phyloP scores from a whole-genome alignment of 2,797 vertebrate genomes.

The Anableps anableps region DNA sequence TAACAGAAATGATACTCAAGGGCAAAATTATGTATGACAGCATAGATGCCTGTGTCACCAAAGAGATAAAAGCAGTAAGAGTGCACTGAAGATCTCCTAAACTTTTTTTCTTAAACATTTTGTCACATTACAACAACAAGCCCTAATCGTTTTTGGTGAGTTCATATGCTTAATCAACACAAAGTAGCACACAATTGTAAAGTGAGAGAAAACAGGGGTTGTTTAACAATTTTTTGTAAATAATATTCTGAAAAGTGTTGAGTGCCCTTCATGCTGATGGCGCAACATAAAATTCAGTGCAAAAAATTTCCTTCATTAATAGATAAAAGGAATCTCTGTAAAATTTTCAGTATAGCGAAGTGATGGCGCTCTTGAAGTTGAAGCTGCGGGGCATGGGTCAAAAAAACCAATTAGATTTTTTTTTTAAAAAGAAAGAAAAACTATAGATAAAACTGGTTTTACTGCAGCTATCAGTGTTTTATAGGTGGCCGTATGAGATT shows the following conservation, averaged over 20 bases:
- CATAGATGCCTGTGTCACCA: background rate
- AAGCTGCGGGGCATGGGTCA: background rate
- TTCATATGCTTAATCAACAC: background rate
- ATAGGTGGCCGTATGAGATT: no score
- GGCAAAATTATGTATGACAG: background rate
- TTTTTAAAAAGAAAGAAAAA: no score
- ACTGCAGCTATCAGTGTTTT: no score
- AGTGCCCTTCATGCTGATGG: background rate
- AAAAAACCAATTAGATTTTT: no score
- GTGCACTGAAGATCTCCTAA: background rate
- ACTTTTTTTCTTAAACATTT: background rate
- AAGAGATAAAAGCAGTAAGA: background rate
- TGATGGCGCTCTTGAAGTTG: background rate
- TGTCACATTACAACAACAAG: background rate
- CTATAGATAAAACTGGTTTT: no score
- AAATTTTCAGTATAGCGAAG: background rate
- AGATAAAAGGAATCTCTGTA: background rate
- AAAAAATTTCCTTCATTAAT: background rate
- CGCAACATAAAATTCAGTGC: background rate
- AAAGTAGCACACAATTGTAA: background rate
- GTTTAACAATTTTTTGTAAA: no score
- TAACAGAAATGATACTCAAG: background rate
- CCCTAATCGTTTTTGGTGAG: background rate
- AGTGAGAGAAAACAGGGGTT: no score
- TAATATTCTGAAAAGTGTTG: background rate